Evolutionary conservation across 2,113 vertebrate species (phyloP).

Genomic region (Puntigrus tetrazona): DNA sequence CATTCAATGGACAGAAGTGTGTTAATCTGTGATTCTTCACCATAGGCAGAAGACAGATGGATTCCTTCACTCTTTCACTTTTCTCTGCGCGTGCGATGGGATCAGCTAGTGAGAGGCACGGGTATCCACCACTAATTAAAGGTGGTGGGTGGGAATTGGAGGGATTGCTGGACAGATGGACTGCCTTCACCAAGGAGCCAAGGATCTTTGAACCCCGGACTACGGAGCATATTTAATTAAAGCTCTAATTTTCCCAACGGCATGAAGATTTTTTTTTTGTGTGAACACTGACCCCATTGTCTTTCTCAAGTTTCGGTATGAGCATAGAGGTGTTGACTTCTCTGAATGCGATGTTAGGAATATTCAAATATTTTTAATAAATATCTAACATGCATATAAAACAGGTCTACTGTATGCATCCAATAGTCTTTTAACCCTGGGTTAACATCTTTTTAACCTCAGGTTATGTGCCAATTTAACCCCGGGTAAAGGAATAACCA

Average conservation of each 20-base stretch:
- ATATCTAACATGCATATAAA: background rate
- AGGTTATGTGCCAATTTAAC: background rate
- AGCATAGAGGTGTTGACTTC: constrained; percentile 1
- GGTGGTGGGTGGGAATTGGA: constrained; percentile 55
- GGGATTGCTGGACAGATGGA: constrained; percentile 57
- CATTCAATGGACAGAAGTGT: constrained; percentile 47
- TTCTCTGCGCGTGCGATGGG: constrained; percentile 42
- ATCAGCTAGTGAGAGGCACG: constrained; percentile 41
- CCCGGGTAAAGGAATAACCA: background rate
- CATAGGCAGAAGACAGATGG: constrained; percentile 52
- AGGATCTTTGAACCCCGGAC: constrained; percentile 56
- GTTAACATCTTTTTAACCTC: background rate
- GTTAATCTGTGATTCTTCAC: constrained; percentile 57
- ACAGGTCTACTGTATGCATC: background rate
- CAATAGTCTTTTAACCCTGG: background rate
- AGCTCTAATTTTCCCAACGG: constrained; percentile 22
- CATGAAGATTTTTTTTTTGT: constrained; percentile 18
- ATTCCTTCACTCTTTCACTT: constrained; percentile 46
- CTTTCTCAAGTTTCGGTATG: background rate
- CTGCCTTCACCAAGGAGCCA: constrained; percentile 52
- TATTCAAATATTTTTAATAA: background rate
- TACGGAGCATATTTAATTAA: constrained; percentile 51
- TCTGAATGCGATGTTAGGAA: background rate
- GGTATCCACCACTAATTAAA: constrained; percentile 57
- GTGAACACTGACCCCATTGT: background rate